phyloP scores from a whole-genome alignment of 2,113 vertebrate genomes.

The Lepus europaeus region DNA sequence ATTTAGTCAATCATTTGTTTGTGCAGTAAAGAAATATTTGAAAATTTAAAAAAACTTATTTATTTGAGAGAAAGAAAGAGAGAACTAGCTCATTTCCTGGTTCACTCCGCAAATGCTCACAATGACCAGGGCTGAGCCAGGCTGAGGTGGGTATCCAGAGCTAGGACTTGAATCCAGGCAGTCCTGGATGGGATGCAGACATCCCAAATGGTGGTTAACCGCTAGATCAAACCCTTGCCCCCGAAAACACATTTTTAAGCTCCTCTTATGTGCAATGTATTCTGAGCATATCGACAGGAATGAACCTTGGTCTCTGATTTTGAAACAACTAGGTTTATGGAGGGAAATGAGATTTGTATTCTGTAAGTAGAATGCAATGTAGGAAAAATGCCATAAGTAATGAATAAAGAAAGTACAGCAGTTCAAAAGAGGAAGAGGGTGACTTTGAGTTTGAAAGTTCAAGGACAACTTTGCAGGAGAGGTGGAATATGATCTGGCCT shows the following conservation, averaged over 20 bases:
- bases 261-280: conserved; percentile 7
- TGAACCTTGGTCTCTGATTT: background rate
- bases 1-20: background rate
- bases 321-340: background rate
- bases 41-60: too few relatives aligned
- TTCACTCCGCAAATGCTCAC: too few relatives aligned
- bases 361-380: background rate
- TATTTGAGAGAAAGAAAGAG: too few relatives aligned
- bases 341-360: background rate
- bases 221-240: too few relatives aligned
- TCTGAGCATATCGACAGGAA: background rate
- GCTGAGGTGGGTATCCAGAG: too few relatives aligned
- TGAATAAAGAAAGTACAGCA: background rate
- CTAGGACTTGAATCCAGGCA: too few relatives aligned
- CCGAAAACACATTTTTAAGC: background rate
- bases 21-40: background rate
- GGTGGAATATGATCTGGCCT: too few relatives aligned
- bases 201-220: too few relatives aligned
- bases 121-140: too few relatives aligned
- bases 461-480: background rate
- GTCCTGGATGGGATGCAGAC: too few relatives aligned
- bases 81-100: too few relatives aligned
- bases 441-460: background rate
- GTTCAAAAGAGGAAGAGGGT: background rate
- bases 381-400: background rate